Evolutionary conservation across 2,888 invertebrate species (phyloP).

Genomic region (Pristionchus maxplancki): DNA sequence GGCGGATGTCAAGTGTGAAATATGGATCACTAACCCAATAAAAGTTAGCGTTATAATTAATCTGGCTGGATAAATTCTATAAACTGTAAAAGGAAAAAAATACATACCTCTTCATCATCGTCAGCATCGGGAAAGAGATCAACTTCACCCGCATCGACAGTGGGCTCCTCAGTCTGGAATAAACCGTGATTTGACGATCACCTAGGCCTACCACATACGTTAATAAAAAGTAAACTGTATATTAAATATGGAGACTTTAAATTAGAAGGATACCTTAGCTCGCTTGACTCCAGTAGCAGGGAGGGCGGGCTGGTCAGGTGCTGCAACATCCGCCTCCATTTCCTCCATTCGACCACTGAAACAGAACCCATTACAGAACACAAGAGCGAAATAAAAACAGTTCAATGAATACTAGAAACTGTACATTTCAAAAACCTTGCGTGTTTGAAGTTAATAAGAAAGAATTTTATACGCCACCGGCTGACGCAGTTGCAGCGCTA

Average conservation of each 20-base stretch:
- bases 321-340: neutral
- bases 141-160: neutral
- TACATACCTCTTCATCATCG: neutral
- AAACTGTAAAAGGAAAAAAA: neutral
- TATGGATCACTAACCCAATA: too few species aligned
- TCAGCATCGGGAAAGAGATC: conserved; percentile 19
- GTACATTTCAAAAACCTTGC: neutral
- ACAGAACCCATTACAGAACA: neutral
- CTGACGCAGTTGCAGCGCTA: neutral
- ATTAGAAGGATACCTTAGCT: neutral
- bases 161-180: neutral
- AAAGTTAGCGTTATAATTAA: too few species aligned
- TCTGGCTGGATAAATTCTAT: too few species aligned
- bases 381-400: neutral
- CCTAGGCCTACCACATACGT: too few species aligned
- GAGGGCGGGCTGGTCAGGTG: neutral
- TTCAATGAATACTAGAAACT: neutral
- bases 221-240: neutral
- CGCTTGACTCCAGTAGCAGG: neutral
- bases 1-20: too few species aligned
- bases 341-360: conserved; percentile 30
- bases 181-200: neutral
- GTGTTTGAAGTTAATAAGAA: neutral
- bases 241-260: neutral
- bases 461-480: neutral